A percentile compares a stretch with the other conserved stretches of the same genome.
These are phyloP conservation scores for Galleria mellonella DNA, from an alignment of 1,140 invertebrate genomes.

Conservation along the genomic window DNA sequence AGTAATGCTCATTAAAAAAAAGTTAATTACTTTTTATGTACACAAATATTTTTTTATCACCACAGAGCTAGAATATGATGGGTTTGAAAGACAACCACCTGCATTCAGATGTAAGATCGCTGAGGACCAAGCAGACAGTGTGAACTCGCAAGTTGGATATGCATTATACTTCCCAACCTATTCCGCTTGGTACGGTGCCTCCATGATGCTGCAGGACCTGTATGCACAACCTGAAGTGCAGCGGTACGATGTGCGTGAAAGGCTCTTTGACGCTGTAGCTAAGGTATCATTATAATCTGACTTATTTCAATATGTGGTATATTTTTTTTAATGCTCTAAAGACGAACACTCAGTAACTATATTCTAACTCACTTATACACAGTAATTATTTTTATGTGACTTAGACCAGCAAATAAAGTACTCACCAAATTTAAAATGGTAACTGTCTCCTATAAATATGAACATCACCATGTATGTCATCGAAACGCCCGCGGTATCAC, in stretches of 20 bases:
- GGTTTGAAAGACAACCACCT: slow-evolving; percentile 78
- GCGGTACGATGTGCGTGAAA: slow-evolving; percentile 79
- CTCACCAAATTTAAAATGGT: too few species aligned
- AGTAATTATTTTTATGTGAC: too few species aligned
- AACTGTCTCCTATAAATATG: too few species aligned
- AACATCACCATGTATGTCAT: too few species aligned
- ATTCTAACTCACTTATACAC: too few species aligned
- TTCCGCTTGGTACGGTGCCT: slow-evolving; percentile 85
- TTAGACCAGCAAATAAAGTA: too few species aligned
- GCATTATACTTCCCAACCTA: slow-evolving; percentile 85
- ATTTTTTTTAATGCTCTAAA: too few species aligned
- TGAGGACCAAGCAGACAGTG: slow-evolving; percentile 36
- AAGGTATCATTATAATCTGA: slow-evolving; percentile 71
- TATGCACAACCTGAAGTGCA: slow-evolving; percentile 82
- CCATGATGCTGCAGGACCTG: slow-evolving; percentile 88
- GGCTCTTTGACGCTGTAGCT: slow-evolving; percentile 81
- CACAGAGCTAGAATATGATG: slow-evolving; percentile 80
- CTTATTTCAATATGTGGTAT: neutral
- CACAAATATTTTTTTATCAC: too few species aligned
- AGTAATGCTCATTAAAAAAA: too few species aligned
- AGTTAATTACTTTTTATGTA: too few species aligned
- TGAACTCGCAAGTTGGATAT: slow-evolving; percentile 77
- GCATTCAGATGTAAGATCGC: slow-evolving; percentile 82
- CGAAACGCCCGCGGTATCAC: too few species aligned
- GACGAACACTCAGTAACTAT: too few species aligned